These are phyloP conservation scores for Cryptocephalus moraei DNA, from an alignment of 2,888 invertebrate genomes.

Conservation along the genomic window DNA sequence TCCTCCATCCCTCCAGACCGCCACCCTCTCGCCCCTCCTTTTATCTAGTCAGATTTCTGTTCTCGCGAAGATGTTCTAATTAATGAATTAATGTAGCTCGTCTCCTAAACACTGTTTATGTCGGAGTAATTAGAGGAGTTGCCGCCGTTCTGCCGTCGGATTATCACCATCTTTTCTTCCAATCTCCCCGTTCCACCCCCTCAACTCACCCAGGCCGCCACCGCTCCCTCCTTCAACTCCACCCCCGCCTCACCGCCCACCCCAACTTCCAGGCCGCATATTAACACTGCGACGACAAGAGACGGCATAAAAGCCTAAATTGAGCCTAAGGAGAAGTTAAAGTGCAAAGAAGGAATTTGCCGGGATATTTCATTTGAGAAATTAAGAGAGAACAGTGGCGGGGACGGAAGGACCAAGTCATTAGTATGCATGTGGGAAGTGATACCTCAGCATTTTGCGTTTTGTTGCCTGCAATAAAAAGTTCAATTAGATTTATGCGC, in stretches of 20 bases:
- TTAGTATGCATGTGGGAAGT: background rate
- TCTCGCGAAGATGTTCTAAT: constrained; percentile 35
- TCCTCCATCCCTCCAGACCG: no score
- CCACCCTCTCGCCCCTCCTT: no score
- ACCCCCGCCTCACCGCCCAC: constrained; percentile 1
- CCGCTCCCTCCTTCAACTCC: background rate
- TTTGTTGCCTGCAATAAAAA: background rate
- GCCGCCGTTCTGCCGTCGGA: background rate
- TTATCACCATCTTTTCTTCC: constrained; percentile 5
- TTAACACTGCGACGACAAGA: constrained; percentile 10
- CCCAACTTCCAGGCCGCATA: constrained; percentile 5
- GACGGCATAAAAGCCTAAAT: constrained; percentile 27
- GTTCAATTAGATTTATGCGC: no score
- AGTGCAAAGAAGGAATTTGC: constrained; percentile 27
- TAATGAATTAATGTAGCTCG: constrained; percentile 42
- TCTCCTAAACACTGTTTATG: constrained; percentile 42
- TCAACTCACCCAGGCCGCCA: constrained; percentile 2
- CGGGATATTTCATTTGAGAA: constrained; percentile 16
- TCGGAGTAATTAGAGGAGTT: constrained; percentile 36
- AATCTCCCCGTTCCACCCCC: background rate
- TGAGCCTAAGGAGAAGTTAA: constrained; percentile 34
- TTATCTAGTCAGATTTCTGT: constrained; percentile 12
- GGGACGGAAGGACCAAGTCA: constrained; percentile 1
- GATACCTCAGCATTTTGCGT: background rate
- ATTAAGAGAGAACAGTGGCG: constrained; percentile 4